Evolutionary conservation across 2,797 vertebrate species (phyloP), one percentile per base, ranked within the genome.

Genomic region (Delichon dasypus): DNA sequence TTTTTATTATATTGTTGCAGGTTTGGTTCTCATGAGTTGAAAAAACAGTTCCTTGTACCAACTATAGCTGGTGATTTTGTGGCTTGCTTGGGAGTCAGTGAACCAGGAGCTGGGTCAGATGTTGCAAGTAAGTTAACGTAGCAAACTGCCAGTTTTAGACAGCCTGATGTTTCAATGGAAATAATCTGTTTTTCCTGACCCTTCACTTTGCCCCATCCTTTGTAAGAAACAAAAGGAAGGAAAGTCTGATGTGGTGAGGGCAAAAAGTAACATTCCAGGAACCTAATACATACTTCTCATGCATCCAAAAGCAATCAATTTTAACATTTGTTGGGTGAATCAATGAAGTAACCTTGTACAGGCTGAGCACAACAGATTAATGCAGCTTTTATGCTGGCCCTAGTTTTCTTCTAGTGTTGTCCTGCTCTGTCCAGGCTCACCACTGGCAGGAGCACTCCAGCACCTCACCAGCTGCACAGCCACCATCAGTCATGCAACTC

Each of bases 21-120:
- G 95, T 98, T 98, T 97, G 98, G 98, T 62, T 98, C 98, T 38
- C 95, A 97, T 38, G 98, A 98, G 93, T 96, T 99, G 67, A 99
- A 98, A 96, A 97, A 95, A 60, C 97, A 98, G 92, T 98, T 98
- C 86, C 98, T 99, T 3, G 44, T 94, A 71, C 98, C 98, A 29
- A 97, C 98, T 76, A 97, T 99, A 94, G 94, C 95, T 92, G 98
- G 98, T 87, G 98, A 99, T 95, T 95, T 98, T 74, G 98, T 99
- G 90, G 98, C 95, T 88, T 99, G 98, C 88, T 97, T 99, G 20
- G 98, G 98, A 80, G 94, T 99, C 84, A 99, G 98, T 85, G 98
- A 99, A 97, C 85, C 96, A 14, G 98, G 97, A 85, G 98, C 98
- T 36, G 98, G 98, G 61, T 99, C 98, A 51, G 99, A 99, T 96